Percentiles rank a stretch among this genome's conserved stretches.
Evolutionary conservation across 2,888 invertebrate species (phyloP).

Genomic region (Sipunculus nudus): DNA sequence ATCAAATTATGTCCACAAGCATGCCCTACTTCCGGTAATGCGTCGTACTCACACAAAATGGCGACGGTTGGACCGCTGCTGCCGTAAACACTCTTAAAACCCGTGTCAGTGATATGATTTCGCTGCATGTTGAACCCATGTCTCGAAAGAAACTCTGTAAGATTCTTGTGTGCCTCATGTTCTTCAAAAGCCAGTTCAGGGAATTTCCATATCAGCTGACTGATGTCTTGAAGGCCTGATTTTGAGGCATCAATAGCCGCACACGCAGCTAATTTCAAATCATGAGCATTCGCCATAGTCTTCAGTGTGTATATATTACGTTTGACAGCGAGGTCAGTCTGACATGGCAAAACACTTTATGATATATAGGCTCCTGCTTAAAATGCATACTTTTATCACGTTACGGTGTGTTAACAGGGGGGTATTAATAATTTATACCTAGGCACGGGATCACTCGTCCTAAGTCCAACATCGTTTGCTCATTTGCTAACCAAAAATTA

Average conservation of each 20-base stretch:
- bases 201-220: slow-evolving; percentile 55
- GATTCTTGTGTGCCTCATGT: slow-evolving; percentile 44
- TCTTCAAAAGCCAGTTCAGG: slow-evolving; percentile 59
- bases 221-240: slow-evolving; percentile 45
- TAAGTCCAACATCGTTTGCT: too few species aligned
- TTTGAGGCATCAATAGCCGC: slow-evolving; percentile 21
- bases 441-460: too few species aligned
- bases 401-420: too few species aligned
- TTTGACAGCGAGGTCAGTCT: too few species aligned
- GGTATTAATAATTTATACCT: too few species aligned
- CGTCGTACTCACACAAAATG: slow-evolving; percentile 64
- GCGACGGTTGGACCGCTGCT: slow-evolving; percentile 60
- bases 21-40: slow-evolving; percentile 33
- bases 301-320: too few species aligned
- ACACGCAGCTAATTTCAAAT: too few species aligned
- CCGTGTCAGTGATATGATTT: slow-evolving; percentile 23
- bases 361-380: too few species aligned
- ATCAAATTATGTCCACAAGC: slow-evolving; percentile 40
- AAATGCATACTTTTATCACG: too few species aligned
- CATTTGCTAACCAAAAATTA: too few species aligned
- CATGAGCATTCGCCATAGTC: too few species aligned
- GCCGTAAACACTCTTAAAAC: slow-evolving; percentile 18
- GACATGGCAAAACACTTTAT: too few species aligned
- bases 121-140: slow-evolving; percentile 46
- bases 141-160: slow-evolving; percentile 44